These are phyloP conservation scores for Marronus borbonicus DNA, from an alignment of 2,888 invertebrate species.

Conservation along the genomic window DNA sequence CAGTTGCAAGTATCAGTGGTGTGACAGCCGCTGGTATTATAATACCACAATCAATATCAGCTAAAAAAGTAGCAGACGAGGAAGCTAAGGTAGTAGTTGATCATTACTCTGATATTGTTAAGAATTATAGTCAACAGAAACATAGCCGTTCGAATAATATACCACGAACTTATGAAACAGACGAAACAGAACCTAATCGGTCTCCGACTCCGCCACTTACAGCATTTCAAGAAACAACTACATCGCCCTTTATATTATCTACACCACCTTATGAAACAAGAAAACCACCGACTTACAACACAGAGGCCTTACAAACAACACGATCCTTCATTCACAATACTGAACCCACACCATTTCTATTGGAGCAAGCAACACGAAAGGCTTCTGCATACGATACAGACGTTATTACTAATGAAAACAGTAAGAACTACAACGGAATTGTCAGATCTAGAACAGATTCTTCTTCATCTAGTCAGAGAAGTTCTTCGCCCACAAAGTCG, in stretches of 20 bases:
- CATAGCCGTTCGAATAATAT: conserved; percentile 37
- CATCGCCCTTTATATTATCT: neutral
- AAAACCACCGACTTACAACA: neutral
- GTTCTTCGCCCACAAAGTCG: conserved; percentile 36
- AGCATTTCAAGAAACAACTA: neutral
- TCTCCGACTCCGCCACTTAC: conserved; percentile 4
- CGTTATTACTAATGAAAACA: neutral
- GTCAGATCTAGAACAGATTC: conserved; percentile 45
- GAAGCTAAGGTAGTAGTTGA: conserved; percentile 82
- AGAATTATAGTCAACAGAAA: conserved; percentile 74
- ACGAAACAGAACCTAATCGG: neutral
- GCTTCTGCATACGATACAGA: neutral
- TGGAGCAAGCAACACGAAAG: conserved; percentile 14
- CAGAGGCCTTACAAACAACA: neutral
- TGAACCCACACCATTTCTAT: neutral
- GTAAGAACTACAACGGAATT: conserved; percentile 18
- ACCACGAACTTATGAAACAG: conserved; percentile 10
- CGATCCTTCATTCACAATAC: neutral
- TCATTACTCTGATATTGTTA: conserved; percentile 86
- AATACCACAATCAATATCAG: conserved; percentile 63
- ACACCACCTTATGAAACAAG: neutral
- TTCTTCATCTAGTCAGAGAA: conserved; percentile 49
- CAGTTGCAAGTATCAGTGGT: conserved; percentile 64
- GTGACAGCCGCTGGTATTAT: conserved; percentile 66
- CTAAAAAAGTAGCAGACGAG: conserved; percentile 72